Evolutionary conservation across 2,888 invertebrate species (phyloP).

Genomic region (Camptogramma bilineatum): DNA sequence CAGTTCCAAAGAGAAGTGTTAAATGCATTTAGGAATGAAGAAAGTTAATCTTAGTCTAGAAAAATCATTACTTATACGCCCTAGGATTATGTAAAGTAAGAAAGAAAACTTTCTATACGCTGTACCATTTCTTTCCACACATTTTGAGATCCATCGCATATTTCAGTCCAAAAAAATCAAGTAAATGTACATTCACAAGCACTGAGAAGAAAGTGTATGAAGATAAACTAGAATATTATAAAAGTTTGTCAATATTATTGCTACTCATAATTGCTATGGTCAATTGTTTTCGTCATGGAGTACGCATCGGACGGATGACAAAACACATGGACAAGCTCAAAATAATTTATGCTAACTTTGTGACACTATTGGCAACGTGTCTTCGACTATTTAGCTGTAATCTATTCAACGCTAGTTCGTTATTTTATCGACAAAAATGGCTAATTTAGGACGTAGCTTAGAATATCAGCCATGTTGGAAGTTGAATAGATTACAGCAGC

Average conservation of each 20-base stretch:
- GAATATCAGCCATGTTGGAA: neutral
- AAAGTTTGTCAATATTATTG: slow-evolving; percentile 13
- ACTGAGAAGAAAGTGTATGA: neutral
- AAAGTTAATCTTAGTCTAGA: slow-evolving; percentile 46
- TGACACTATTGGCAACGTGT: slow-evolving; percentile 29
- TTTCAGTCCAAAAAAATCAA: slow-evolving; percentile 30
- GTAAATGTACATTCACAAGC: neutral
- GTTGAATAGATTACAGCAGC: slow-evolving; percentile 16
- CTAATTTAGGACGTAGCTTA: neutral
- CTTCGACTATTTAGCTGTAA: slow-evolving; percentile 5
- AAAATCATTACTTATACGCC: slow-evolving; percentile 35
- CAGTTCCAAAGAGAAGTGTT: slow-evolving; percentile 45
- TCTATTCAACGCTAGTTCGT: neutral
- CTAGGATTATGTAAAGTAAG: slow-evolving; percentile 31
- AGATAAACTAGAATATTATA: neutral
- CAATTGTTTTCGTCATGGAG: slow-evolving; percentile 10
- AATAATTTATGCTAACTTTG: slow-evolving; percentile 19
- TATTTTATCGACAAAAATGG: neutral
- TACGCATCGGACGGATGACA: slow-evolving; percentile 33
- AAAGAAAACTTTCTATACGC: slow-evolving; percentile 40
- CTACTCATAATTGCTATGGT: slow-evolving; percentile 16
- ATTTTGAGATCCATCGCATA: slow-evolving; percentile 42
- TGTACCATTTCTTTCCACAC: slow-evolving; percentile 34
- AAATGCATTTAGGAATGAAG: slow-evolving; percentile 71
- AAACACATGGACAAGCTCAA: slow-evolving; percentile 27